Percentiles rank a stretch among this genome's conserved stretches.
These are phyloP conservation scores for Brachypalpus laphriformis DNA, from an alignment of 2,888 invertebrate genomes.

Conservation along the genomic window DNA sequence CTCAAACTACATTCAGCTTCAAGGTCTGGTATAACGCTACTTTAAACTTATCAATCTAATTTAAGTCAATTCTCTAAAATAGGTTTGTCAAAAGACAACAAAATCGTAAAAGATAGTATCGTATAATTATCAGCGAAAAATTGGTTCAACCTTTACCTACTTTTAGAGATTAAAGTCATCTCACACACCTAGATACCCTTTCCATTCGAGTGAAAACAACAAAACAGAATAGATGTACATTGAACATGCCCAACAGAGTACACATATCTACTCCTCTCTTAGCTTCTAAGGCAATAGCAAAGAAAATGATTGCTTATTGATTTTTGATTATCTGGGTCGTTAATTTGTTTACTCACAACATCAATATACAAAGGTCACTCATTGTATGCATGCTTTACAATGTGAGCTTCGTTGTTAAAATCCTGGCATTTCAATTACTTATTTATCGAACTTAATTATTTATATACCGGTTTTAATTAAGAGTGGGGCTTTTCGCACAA, in stretches of 20 bases:
- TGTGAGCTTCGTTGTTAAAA: neutral
- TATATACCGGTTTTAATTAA: neutral
- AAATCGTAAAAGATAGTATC: neutral
- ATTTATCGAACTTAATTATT: neutral
- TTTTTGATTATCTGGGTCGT: neutral
- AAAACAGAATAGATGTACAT: neutral
- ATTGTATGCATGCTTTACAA: neutral
- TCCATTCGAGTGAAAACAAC: neutral
- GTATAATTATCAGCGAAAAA: neutral
- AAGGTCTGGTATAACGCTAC: too few relatives aligned
- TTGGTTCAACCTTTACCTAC: neutral
- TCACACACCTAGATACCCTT: neutral
- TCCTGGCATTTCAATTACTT: neutral
- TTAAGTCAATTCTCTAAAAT: neutral
- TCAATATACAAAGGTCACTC: neutral
- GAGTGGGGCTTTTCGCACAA: neutral
- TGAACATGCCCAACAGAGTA: too few relatives aligned
- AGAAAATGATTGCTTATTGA: neutral
- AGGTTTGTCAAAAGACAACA: neutral
- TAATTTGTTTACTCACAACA: neutral
- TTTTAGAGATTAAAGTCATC: neutral
- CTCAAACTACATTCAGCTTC: too few relatives aligned
- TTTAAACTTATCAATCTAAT: too few relatives aligned
- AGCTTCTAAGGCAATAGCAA: neutral
- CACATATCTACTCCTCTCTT: neutral